Base-by-base conservation (phyloP, 2,888 invertebrate species). In the Tuta absoluta region DNA sequence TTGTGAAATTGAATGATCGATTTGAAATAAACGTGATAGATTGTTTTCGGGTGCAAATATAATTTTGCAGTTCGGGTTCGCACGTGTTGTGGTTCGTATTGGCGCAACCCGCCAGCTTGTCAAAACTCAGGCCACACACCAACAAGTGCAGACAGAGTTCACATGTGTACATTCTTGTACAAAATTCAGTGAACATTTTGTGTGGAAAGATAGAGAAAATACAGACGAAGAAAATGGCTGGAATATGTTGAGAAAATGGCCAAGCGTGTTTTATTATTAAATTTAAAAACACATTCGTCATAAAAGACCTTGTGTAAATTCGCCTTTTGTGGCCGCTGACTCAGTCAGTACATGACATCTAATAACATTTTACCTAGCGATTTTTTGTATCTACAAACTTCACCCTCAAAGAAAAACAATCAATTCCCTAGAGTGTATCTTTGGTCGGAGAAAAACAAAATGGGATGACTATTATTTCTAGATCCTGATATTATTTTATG, bases 41-140 rank as follows among this genome's bases (percentile, higher is more conserved):
- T 41, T 59, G 63, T 37, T 28, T n/a, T 59, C 51, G 48, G 38
- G 37, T 60, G 67, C 41, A 58, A 65, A 64, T 56, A 63, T 67
- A 62, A 33, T 24, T 65, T 66, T 57, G 64, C 41, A 63, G 58
- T 56, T 56, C 48, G 67, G 62, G 67, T 65, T 67, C 69, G 67
- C 75, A 78, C 77, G 76, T 77, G 72, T 75, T 77, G 72, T 75
- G 78, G 68, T 71, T 72, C 70, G 65, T 65, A 67, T 67, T 67
- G 67, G 64, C 65, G 73, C 74, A 73, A 73, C 74, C 76, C 72
- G 76, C 75, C 69, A 70, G 68, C 74, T 72, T 78, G 75, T 80
- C 76, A 76, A 79, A 78, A 77, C 74, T 72, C 66, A 69, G 60
- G 67, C 66, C 71, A 68, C 69, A 68, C 70, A 68, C 64, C 65